A percentile compares a stretch with the other conserved stretches of the same genome.
Evolutionary conservation across 2,113 vertebrate genomes (phyloP).

Genomic region (Saguinus imperator): DNA sequence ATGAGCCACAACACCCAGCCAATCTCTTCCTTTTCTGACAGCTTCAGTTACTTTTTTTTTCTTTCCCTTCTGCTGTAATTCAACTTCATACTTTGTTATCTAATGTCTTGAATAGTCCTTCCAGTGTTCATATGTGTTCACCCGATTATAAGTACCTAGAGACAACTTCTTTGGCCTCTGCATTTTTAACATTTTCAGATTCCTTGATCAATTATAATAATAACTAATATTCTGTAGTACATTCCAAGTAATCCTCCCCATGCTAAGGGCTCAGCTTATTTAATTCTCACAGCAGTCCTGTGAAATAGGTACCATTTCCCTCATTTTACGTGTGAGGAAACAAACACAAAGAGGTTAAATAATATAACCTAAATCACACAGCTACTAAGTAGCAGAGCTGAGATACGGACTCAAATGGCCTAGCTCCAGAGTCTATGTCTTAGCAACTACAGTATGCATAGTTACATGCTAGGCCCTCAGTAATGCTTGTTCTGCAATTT

Average conservation of each 20-base stretch:
- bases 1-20: too few relatives aligned
- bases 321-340: constrained; percentile 8
- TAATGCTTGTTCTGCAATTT: background rate
- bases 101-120: background rate
- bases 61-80: constrained; percentile 7
- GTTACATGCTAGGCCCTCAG: background rate
- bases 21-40: background rate
- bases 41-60: background rate
- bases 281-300: background rate
- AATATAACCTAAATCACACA: background rate
- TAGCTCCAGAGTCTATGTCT: background rate
- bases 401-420: background rate
- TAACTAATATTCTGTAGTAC: background rate
- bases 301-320: background rate
- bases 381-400: background rate
- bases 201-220: background rate
- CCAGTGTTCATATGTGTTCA: background rate
- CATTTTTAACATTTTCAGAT: background rate
- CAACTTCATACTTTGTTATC: background rate
- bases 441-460: background rate
- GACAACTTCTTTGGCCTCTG: background rate
- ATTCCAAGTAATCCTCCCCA: background rate
- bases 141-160: background rate
- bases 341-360: background rate
- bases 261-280: background rate